Percentiles rank a stretch among this genome's conserved stretches.
phyloP scores from a whole-genome alignment of 2,113 vertebrate genomes.

The Anoplopoma fimbria region DNA sequence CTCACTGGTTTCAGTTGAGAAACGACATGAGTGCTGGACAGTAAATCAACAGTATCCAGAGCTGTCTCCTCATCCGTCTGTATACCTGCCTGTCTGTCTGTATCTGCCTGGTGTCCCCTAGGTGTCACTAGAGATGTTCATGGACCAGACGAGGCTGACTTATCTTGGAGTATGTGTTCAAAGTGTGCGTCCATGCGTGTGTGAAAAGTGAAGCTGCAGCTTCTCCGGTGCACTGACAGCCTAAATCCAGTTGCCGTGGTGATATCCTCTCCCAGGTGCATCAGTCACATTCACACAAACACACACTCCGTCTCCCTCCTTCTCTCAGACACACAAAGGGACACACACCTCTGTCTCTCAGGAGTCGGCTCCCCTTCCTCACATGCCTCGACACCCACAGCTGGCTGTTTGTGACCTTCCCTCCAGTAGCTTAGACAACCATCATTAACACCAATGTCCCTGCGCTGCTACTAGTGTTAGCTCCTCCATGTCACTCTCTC shows the following conservation, averaged over 20 bases:
- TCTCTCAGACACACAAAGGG: slow-evolving; percentile 27
- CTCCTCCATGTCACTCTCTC: slow-evolving; percentile 57
- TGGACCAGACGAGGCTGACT: slow-evolving; percentile 46
- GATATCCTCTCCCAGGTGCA: slow-evolving; percentile 81
- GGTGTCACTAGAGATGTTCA: slow-evolving; percentile 83
- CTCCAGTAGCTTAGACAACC: slow-evolving; percentile 73
- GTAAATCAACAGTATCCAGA: slow-evolving; percentile 39
- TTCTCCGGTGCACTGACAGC: slow-evolving; percentile 76
- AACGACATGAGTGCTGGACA: slow-evolving; percentile 53
- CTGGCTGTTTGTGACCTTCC: slow-evolving; percentile 68
- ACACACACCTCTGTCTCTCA: slow-evolving; percentile 58
- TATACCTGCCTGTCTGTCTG: slow-evolving; percentile 43
- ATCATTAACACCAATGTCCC: slow-evolving; percentile 76
- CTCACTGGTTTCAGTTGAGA: slow-evolving; percentile 43
- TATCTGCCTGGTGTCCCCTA: slow-evolving; percentile 74
- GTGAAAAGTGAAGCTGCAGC: slow-evolving; percentile 51
- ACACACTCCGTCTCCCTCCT: slow-evolving; percentile 15
- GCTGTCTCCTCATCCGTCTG: slow-evolving; percentile 36
- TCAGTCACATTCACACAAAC: slow-evolving; percentile 51
- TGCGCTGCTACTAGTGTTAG: slow-evolving; percentile 45
- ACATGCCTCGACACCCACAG: slow-evolving; percentile 74
- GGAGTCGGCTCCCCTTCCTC: slow-evolving; percentile 51
- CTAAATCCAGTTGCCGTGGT: slow-evolving; percentile 84
- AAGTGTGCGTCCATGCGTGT: slow-evolving; percentile 30
- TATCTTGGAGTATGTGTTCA: slow-evolving; percentile 43